Percentiles rank a stretch among this genome's conserved stretches.
phyloP scores from a whole-genome alignment of 2,797 vertebrate species.

The Bovichtus diacanthus region DNA sequence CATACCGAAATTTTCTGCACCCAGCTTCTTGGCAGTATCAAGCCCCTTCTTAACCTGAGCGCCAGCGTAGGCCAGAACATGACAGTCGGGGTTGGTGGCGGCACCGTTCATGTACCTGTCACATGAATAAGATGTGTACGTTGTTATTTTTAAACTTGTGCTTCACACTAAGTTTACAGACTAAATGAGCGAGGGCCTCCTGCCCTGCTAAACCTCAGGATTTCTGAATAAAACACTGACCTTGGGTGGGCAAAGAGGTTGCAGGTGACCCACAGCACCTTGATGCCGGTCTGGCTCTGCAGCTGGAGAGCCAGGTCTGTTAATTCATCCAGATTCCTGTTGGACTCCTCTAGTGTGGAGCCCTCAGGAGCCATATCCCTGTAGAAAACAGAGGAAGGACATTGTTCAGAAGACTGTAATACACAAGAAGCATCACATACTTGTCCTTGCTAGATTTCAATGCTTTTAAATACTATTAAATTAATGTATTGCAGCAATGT shows the following conservation, averaged over 20 bases:
- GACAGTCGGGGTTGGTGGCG: slow-evolving; percentile 81
- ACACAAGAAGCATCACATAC: neutral
- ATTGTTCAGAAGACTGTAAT: neutral
- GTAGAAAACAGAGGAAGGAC: neutral
- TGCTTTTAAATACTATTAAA: neutral
- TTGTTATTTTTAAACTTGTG: no score
- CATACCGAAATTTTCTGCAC: slow-evolving; percentile 80
- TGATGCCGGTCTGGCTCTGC: slow-evolving; percentile 78
- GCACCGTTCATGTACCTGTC: slow-evolving; percentile 83
- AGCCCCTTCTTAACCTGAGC: slow-evolving; percentile 82
- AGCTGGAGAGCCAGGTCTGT: slow-evolving; percentile 80
- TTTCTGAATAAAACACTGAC: slow-evolving; percentile 41
- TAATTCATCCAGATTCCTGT: slow-evolving; percentile 79
- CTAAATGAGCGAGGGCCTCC: neutral
- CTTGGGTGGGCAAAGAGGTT: slow-evolving; percentile 81
- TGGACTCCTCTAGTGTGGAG: slow-evolving; percentile 76
- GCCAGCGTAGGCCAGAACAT: slow-evolving; percentile 79
- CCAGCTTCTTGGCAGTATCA: slow-evolving; percentile 80
- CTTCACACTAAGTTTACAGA: no score
- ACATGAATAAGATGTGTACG: neutral
- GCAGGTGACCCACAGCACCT: slow-evolving; percentile 83
- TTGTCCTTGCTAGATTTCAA: neutral
- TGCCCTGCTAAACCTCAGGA: neutral
- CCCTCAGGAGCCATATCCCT: slow-evolving; percentile 83
- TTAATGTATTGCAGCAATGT: neutral